These are phyloP conservation scores for Malurus leucopterus DNA, from an alignment of 2,797 vertebrate species.

Conservation along the genomic window DNA sequence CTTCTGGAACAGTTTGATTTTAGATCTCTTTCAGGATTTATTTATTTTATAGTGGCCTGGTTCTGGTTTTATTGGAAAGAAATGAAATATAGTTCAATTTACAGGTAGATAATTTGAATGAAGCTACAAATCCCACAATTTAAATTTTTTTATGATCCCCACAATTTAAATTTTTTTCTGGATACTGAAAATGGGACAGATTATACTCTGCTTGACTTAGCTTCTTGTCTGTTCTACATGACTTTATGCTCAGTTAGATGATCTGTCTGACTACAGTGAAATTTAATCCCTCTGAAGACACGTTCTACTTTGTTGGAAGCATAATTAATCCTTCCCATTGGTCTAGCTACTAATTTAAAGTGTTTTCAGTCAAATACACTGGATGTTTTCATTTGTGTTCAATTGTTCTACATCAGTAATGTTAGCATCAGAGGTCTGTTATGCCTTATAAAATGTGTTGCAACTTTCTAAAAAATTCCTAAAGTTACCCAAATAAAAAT, in stretches of 20 bases:
- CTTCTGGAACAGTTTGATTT: not conserved
- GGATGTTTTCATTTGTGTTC: not conserved
- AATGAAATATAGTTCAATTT: not conserved
- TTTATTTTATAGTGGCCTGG: not conserved
- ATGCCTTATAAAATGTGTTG: not conserved
- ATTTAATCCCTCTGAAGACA: not conserved
- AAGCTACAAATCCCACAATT: not conserved
- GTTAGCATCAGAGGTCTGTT: not conserved
- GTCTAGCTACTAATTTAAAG: not conserved
- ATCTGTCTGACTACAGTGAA: not conserved
- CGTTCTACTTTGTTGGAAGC: not conserved
- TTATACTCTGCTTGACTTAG: not conserved
- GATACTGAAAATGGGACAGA: not conserved
- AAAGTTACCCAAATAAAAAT: not conserved
- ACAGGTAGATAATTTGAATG: not conserved
- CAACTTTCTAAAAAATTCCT: not conserved
- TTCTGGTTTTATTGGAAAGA: not conserved
- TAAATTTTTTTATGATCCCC: not conserved
- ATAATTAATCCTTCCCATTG: not conserved
- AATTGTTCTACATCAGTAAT: not conserved
- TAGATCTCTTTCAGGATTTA: not conserved
- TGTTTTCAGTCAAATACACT: not conserved
- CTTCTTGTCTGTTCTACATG: not conserved
- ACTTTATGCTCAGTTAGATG: not conserved
- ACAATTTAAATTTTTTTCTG: not conserved